Evolutionary conservation across 2,888 invertebrate genomes (phyloP).

Genomic region (Morpho deidamia): DNA sequence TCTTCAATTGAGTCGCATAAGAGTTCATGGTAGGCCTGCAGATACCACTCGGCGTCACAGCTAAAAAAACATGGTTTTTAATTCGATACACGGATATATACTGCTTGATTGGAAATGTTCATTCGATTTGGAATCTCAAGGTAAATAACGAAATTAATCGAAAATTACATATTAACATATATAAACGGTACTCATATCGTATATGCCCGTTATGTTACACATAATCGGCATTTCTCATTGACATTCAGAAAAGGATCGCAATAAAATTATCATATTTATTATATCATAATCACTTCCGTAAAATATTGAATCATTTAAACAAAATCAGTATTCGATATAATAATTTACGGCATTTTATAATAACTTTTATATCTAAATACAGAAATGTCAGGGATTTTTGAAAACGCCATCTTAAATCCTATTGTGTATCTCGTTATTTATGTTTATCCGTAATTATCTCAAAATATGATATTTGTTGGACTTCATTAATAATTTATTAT

Average conservation of each 20-base stretch:
- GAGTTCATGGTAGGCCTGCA: too few species aligned
- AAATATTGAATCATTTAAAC: conserved; percentile 9
- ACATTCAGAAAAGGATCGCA: conserved; percentile 8
- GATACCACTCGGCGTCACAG: too few species aligned
- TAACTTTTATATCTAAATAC: conserved; percentile 4
- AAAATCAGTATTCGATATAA: conserved; percentile 9
- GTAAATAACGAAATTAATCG: conserved; percentile 2
- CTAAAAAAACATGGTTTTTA: background rate
- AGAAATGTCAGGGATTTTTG: conserved; percentile 24
- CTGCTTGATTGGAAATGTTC: background rate
- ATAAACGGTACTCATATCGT: conserved; percentile 1
- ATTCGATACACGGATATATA: background rate
- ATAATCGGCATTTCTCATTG: conserved; percentile 4
- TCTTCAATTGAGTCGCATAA: too few species aligned
- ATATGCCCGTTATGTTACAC: background rate
- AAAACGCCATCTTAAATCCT: too few species aligned
- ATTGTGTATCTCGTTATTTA: too few species aligned
- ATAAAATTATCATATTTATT: conserved; percentile 17
- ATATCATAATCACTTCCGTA: conserved; percentile 5
- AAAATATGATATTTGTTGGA: background rate
- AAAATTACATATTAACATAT: conserved; percentile 2
- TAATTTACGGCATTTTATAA: conserved; percentile 8
- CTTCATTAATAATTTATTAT: background rate
- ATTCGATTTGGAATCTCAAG: conserved; percentile 3
- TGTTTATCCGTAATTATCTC: too few species aligned